Conservation (phyloP, 1,140 invertebrate genomes). For the Pseudomyrmex cubaensis region DNA sequence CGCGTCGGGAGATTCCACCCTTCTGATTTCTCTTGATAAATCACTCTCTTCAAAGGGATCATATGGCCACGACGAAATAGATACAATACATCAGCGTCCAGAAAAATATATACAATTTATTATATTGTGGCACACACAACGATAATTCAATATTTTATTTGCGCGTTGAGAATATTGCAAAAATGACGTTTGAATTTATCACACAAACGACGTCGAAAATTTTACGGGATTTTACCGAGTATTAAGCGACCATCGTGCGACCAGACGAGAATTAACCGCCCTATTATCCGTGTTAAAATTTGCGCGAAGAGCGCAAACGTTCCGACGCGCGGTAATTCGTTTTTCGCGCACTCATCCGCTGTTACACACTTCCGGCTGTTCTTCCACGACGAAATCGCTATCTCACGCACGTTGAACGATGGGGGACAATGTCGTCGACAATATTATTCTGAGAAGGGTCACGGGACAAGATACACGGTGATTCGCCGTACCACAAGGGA, state of each 20-base stretch:
- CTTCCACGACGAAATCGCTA: neutral
- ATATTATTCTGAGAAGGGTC: neutral
- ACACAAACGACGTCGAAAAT: neutral
- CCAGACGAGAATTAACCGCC: neutral
- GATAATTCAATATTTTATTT: neutral
- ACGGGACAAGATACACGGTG: neutral
- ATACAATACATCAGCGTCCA: neutral
- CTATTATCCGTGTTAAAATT: constrained; percentile 15
- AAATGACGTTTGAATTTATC: neutral
- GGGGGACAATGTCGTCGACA: neutral
- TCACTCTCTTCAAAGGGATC: constrained; percentile 8
- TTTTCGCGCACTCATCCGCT: neutral
- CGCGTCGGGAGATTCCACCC: neutral
- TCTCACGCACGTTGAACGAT: neutral
- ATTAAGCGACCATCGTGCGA: neutral
- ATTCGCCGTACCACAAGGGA: neutral
- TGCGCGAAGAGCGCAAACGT: neutral
- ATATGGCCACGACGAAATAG: constrained; percentile 5
- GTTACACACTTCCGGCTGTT: neutral
- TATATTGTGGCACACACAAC: neutral
- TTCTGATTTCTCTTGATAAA: constrained; percentile 14
- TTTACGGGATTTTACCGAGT: neutral
- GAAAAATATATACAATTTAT: neutral
- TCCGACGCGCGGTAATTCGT: constrained; percentile 2
- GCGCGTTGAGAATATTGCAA: neutral